Evolutionary conservation across 92 coral and sea anemone genomes (phyloP), one percentile per base, ranked within the genome.

Genomic region (Zoanthus gigantus): DNA sequence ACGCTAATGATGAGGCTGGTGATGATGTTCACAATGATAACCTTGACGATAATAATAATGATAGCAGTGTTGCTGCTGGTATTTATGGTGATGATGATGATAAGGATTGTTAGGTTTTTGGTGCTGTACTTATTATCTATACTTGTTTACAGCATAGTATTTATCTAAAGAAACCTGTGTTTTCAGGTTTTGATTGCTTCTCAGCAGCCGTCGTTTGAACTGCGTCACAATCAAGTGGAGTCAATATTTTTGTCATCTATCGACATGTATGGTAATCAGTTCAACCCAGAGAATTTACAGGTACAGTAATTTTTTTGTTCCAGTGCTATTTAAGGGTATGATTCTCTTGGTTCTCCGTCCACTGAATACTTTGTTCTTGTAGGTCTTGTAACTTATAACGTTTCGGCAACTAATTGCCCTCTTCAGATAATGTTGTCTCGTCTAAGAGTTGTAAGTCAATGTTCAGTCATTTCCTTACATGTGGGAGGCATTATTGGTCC

Each of bases 181-280:
- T 67, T 53, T 37, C 53, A 97, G 99, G 99, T 97, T 11, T 82
- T 97, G 37, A 85, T 97, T 8, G 98, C 98, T 34, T 92, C 98
- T 37, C 99, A 97, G 74, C 99, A 97, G 74, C 99, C 99, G 0
- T 97, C 99, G 2, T 97, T 95, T 63, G 99, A 97, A 44, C 91
- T 95, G 31, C 95, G 99, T 5, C 99, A 97, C 86, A 97, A 97
- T 83, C 99, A 97, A 81, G 88, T 97, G 58, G 99, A 97, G 78
- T 97, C 99, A 0, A 91, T 97, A 17, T 97, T 97, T 54, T 94
- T 97, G 78, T 95, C 99, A n/a, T 96, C 97, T 72, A 96, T 97
- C 42, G 98, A 95, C 92, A 95, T 89, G 86, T 96, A 92, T 90
- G 98, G 99, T 6, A 97, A 92, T 76, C 99, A 97, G 89, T 82